Conservation (phyloP, 1,140 invertebrate genomes). For the Leptoteleia sp. region DNA sequence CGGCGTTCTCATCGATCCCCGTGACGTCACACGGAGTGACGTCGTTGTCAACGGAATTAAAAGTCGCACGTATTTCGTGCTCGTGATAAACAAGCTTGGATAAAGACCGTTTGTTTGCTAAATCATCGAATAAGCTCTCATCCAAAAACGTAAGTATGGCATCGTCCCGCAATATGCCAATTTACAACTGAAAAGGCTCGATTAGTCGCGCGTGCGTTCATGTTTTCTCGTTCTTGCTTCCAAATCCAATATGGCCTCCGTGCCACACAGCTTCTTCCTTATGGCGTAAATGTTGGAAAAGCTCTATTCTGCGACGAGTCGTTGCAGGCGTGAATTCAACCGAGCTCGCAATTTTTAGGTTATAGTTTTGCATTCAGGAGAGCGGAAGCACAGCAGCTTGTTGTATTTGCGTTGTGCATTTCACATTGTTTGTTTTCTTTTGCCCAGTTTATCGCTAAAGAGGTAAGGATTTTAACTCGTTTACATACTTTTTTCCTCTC, state of each 20-base stretch:
- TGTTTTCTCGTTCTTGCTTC: constrained; percentile 1
- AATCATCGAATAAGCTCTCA: background rate
- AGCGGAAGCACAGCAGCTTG: too few relatives aligned
- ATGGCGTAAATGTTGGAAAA: background rate
- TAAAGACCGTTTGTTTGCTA: background rate
- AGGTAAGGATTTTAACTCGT: too few relatives aligned
- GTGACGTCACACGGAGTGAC: constrained; percentile 41
- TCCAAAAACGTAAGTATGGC: constrained; percentile 16
- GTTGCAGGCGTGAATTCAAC: too few relatives aligned
- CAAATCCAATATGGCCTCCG: constrained; percentile 31
- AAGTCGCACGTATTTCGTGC: constrained; percentile 20
- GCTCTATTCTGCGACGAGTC: too few relatives aligned
- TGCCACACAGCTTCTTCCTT: constrained; percentile 9
- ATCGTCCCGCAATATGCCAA: background rate
- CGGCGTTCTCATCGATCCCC: constrained; percentile 9
- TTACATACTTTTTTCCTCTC: too few relatives aligned
- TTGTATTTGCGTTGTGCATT: too few relatives aligned
- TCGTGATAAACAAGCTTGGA: constrained; percentile 13
- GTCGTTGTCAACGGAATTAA: constrained; percentile 33
- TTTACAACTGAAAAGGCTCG: background rate
- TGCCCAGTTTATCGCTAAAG: too few relatives aligned
- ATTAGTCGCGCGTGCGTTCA: constrained; percentile 19
- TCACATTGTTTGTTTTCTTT: too few relatives aligned
- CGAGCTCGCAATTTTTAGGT: background rate
- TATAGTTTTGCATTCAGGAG: too few relatives aligned